Conservation (phyloP, 1,140 invertebrate species). For the Zaprionus africanus region DNA sequence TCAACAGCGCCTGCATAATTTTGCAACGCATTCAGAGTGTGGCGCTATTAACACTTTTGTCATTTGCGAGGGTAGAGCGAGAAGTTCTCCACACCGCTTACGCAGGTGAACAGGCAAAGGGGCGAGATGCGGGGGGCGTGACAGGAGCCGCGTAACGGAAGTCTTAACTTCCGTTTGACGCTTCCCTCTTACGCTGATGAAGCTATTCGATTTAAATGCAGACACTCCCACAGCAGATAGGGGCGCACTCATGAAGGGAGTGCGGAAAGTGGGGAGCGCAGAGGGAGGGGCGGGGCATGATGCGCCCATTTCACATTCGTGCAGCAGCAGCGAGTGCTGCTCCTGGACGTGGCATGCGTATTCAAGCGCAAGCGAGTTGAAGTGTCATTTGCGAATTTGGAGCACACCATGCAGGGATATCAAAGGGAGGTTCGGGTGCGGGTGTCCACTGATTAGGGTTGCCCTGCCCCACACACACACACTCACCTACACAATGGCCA, state of each 20-base stretch:
- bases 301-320: slow-evolving; percentile 63
- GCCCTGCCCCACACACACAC: slow-evolving; percentile 5
- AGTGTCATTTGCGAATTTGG: slow-evolving; percentile 77
- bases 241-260: slow-evolving; percentile 55
- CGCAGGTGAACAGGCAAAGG: slow-evolving; percentile 11
- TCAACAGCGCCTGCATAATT: slow-evolving; percentile 78
- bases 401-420: slow-evolving; percentile 39
- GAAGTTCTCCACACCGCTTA: not conserved
- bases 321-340: slow-evolving; percentile 36
- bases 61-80: slow-evolving; percentile 60
- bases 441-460: slow-evolving; percentile 77
- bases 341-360: slow-evolving; percentile 76
- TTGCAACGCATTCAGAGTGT: slow-evolving; percentile 63
- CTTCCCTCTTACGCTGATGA: slow-evolving; percentile 8
- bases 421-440: slow-evolving; percentile 6
- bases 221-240: not conserved
- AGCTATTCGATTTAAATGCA: slow-evolving; percentile 6
- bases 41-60: slow-evolving; percentile 81
- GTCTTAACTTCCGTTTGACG: slow-evolving; percentile 74
- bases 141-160: slow-evolving; percentile 53
- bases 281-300: not conserved
- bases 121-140: not conserved
- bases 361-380: slow-evolving; percentile 76
- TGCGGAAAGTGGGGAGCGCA: not conserved
- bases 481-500: slow-evolving; percentile 60